Evolutionary conservation across 2,113 vertebrate genomes (phyloP), one percentile per base, ranked within the genome.

Genomic region (Oreochromis spilurus): DNA sequence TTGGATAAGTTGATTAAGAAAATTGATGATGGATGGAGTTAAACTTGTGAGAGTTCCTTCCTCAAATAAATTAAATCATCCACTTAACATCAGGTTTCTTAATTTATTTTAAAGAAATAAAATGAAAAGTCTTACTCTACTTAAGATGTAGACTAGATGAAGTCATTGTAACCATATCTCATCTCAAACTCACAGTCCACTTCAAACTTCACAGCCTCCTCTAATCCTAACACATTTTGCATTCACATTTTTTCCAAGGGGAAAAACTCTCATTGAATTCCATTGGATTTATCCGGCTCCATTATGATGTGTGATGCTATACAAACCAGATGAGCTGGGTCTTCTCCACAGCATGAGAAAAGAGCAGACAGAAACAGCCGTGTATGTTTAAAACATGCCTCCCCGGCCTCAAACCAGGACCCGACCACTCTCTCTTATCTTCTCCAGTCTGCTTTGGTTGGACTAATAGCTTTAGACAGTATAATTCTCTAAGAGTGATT

Each of bases 261-360:
- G 43, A 86, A 88, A 90, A 85, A 53, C 53, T 60, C 60, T 85
- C 80, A 88, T 79, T 83, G 87, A 95, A 94, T 94, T 95, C 91
- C 91, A 82, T 54, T 12, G 80, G 93, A 88, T 92, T 90, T 90
- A 91, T 90, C 84, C 58, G 10, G 57, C 83, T 91, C 82, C 84
- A 84, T 92, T 93, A 93, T 90, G 92, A 94, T 93, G 91, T 95
- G 94, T 90, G 94, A 94, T 94, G 86, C 90, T 92, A 96, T 92
- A 85, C 88, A 93, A 95, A 96, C 90, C 95, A 96, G 94, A 95
- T 95, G 93, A 93, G 83, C 55, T 48, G 67, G 43, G 89, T 88
- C 84, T 92, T 87, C 84, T 93, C 91, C 81, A 58, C 40, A 2
- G 70, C 79, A 86, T 91, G 88, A 90, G 86, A 89, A 88, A 86